These are phyloP conservation scores for Probaryconus sp. DNA, from an alignment of 1,140 invertebrate species.

Conservation along the genomic window DNA sequence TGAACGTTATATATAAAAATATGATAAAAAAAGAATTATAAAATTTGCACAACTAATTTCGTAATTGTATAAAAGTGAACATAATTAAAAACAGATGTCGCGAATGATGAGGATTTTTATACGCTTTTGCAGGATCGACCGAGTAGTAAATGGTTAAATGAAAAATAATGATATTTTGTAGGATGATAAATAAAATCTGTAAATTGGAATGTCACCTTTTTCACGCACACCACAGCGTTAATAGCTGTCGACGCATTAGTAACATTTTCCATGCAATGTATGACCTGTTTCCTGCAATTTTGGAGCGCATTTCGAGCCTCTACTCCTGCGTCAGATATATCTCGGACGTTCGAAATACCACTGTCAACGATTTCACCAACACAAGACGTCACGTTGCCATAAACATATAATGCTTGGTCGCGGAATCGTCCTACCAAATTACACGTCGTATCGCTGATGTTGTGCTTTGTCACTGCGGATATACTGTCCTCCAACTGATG, in stretches of 20 bases:
- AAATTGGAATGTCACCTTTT: no score
- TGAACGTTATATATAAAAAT: no score
- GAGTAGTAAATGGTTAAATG: not conserved
- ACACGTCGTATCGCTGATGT: constrained; percentile 22
- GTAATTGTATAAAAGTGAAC: no score
- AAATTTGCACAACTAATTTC: no score
- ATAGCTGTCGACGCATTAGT: constrained; percentile 7
- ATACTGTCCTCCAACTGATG: constrained; percentile 18
- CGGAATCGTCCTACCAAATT: constrained; percentile 29
- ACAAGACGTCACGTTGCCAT: constrained; percentile 24
- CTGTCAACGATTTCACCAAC: constrained; percentile 21
- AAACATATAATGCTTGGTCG: constrained; percentile 10
- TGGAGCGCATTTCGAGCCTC: constrained; percentile 24
- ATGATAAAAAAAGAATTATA: no score
- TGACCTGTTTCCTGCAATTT: constrained; percentile 22
- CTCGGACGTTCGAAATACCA: constrained; percentile 5
- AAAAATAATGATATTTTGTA: not conserved
- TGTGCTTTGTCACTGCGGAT: not conserved
- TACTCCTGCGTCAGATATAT: constrained; percentile 28
- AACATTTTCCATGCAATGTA: constrained; percentile 22
- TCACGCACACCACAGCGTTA: constrained; percentile 2
- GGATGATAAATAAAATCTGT: no score
- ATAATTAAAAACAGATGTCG: no score
- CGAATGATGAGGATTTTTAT: no score
- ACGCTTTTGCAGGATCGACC: no score